Conservation (phyloP, 2,797 vertebrate genomes). For the Triplophysa bombifrons region DNA sequence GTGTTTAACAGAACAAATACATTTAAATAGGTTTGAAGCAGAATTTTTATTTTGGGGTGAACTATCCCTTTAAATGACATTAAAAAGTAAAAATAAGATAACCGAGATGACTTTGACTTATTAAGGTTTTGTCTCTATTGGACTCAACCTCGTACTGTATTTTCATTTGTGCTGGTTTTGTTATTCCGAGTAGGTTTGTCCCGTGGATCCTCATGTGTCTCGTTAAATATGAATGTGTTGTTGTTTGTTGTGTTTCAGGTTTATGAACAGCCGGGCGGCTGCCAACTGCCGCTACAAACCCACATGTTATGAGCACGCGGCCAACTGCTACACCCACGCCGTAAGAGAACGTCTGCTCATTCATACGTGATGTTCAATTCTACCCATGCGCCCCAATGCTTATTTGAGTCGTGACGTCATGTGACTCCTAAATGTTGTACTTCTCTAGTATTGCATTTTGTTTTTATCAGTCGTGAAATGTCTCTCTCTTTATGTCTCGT, state of each 20-base stretch:
- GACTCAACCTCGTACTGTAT: too few species aligned
- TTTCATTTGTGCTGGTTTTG: background rate
- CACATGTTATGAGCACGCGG: conserved; percentile 96
- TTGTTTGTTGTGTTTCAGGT: conserved; percentile 76
- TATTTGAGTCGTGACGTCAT: background rate
- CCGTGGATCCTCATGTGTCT: background rate
- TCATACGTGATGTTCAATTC: background rate
- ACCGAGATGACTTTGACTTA: too few species aligned
- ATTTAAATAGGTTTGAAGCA: too few species aligned
- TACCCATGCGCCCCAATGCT: background rate
- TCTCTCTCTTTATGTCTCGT: conserved; percentile 7
- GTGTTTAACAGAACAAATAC: too few species aligned
- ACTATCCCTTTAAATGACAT: too few species aligned
- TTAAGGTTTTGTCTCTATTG: too few species aligned
- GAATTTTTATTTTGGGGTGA: too few species aligned
- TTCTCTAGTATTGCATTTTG: background rate
- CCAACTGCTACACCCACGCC: conserved; percentile 98
- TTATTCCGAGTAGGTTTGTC: background rate
- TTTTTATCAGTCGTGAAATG: background rate
- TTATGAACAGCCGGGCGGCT: conserved; percentile 95
- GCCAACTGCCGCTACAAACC: conserved; percentile 97
- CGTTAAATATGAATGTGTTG: background rate
- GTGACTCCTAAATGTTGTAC: background rate
- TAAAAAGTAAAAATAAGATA: too few species aligned
- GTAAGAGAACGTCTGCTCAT: conserved; percentile 73